These are phyloP conservation scores for human DNA, from an alignment of 2,113 vertebrate species.

Conservation along the genomic window GRCh38 chr5:82917501-82918000, in stretches of 20 bases:
- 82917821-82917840: background rate
- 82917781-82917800: background rate
- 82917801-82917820: background rate
- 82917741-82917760: background rate
- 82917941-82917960: background rate
- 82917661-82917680: background rate
- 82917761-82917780: background rate
- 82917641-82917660: background rate
- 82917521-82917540: background rate
- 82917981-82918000: background rate
- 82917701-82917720: background rate
- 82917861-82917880: background rate
- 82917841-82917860: background rate
- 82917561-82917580: background rate
- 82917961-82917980: background rate
- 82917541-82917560: background rate
- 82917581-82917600: too few relatives aligned
- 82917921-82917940: background rate
- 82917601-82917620: constrained; percentile 6
- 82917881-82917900: background rate
- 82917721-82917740: background rate
- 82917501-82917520: background rate
- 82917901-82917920: background rate
- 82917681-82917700: background rate
- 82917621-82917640: background rate